These are phyloP conservation scores for Pseudoips prasinana DNA, from an alignment of 2,888 invertebrate species.

Conservation along the genomic window DNA sequence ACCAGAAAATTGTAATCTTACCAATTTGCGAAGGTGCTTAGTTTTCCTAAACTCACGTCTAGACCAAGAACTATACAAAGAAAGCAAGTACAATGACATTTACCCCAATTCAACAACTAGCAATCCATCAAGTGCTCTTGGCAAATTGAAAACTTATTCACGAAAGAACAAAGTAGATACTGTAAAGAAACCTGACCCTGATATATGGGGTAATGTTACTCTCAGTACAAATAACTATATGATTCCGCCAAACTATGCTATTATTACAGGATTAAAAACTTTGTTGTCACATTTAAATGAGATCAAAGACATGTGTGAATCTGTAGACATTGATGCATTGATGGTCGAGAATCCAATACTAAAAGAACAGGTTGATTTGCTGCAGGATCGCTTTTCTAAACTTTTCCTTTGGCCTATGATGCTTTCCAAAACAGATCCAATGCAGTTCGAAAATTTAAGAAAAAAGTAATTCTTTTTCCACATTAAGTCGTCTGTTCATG, in stretches of 20 bases:
- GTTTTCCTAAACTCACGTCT: slow-evolving; percentile 51
- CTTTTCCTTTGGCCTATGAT: slow-evolving; percentile 65
- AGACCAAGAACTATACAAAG: slow-evolving; percentile 35
- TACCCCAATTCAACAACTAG: slow-evolving; percentile 42
- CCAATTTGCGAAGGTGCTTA: slow-evolving; percentile 49
- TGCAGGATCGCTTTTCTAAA: slow-evolving; percentile 52
- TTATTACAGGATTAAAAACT: slow-evolving; percentile 57
- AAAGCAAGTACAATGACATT: slow-evolving; percentile 33
- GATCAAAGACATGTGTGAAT: slow-evolving; percentile 14
- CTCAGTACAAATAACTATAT: slow-evolving; percentile 40
- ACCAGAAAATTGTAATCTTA: slow-evolving; percentile 34
- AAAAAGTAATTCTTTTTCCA: slow-evolving; percentile 6
- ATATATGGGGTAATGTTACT: slow-evolving; percentile 52
- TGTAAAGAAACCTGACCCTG: slow-evolving; percentile 31
- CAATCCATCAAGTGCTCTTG: slow-evolving; percentile 20
- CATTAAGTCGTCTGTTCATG: slow-evolving; percentile 13
- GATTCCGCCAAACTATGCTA: slow-evolving; percentile 59
- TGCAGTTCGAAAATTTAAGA: slow-evolving; percentile 1
- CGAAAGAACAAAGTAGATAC: slow-evolving; percentile 35
- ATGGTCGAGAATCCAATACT: slow-evolving; percentile 41
- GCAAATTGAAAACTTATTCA: slow-evolving; percentile 58
- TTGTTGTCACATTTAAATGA: slow-evolving; percentile 42
- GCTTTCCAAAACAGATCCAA: slow-evolving; percentile 46
- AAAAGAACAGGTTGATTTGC: slow-evolving; percentile 36
- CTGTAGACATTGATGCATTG: slow-evolving; percentile 34